Base-by-base conservation (phyloP, 2,888 invertebrate genomes). In the Pachymerium ferrugineum region DNA sequence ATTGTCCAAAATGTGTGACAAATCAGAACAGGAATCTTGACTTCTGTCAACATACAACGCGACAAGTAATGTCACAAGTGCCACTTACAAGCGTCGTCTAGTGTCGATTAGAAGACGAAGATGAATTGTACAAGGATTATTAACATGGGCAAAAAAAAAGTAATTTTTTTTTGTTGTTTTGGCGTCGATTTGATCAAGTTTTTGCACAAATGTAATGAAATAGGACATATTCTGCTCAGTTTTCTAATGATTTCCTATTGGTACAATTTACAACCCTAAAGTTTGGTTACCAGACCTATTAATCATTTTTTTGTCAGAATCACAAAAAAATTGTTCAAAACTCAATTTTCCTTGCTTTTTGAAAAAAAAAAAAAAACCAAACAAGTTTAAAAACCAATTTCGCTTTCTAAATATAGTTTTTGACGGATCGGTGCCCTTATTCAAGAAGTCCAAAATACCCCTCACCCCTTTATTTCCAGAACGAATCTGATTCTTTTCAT, bases 21-120 rank as follows among this genome's bases (percentile, higher is more conserved):
- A 42, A 42, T 42, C 42, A n/a, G 12, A 42, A 42, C 42, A 42
- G 14, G 42, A 42, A 42, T 42, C 42, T 42, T 42, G 42, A 42
- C 42, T 42, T 42, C 6, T 42, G 42, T 42, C 42, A 42, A 42
- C 42, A 42, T 42, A 8, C 12, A n/a, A 42, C 42, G 14, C 12
- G 42, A 42, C 42, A 42, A n/a, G 42, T 42, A 42, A 42, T 42
- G 42, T 42, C 42, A 42, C 42, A 42, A 42, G 42, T 42, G 42
- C 42, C 42, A 42, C 42, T 42, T 42, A 42, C 42, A 42, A 42
- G 42, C 16, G 42, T 42, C 42, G n/a, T 42, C 42, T 42, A n/a
- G n/a, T 42, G 42, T 42, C 42, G 42, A 8, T 42, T 42, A 42
- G 42, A 4, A 42, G 42, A 42, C 14, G 42, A 42, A 42, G 42